phyloP scores from a whole-genome alignment of 2,888 invertebrate species.

The Alentia gelatinosa region DNA sequence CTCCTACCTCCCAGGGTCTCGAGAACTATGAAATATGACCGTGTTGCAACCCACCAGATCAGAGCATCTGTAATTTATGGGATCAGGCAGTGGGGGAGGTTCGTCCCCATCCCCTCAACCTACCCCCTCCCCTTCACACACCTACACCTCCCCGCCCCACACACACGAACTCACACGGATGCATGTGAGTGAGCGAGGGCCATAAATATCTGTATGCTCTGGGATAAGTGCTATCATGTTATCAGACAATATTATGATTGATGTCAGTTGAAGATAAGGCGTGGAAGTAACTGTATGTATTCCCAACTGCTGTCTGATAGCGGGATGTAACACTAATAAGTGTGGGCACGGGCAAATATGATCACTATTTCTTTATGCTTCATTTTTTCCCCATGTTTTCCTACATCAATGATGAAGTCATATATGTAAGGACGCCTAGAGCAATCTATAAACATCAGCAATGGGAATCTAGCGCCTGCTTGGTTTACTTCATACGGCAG shows the following conservation, averaged over 20 bases:
- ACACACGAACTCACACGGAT: not conserved
- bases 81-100: not conserved
- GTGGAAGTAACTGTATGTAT: not conserved
- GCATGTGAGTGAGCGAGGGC: not conserved
- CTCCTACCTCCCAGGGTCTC: not conserved
- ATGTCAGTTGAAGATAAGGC: not conserved
- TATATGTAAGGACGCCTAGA: no score
- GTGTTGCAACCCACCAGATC: not conserved
- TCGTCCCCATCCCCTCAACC: not conserved
- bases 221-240: not conserved
- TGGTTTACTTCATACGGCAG: no score
- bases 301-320: not conserved
- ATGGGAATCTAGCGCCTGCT: no score
- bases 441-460: no score
- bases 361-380: no score
- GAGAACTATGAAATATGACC: no score
- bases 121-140: not conserved
- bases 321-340: no score
- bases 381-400: no score
- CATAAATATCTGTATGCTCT: not conserved
- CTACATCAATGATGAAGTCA: no score
- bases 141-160: not conserved
- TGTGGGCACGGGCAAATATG: no score
- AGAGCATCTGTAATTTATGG: not conserved
- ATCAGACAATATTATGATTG: constrained; percentile 22